These are phyloP conservation scores for Natator depressus DNA, from an alignment of 2,113 vertebrate species.

Conservation along the genomic window DNA sequence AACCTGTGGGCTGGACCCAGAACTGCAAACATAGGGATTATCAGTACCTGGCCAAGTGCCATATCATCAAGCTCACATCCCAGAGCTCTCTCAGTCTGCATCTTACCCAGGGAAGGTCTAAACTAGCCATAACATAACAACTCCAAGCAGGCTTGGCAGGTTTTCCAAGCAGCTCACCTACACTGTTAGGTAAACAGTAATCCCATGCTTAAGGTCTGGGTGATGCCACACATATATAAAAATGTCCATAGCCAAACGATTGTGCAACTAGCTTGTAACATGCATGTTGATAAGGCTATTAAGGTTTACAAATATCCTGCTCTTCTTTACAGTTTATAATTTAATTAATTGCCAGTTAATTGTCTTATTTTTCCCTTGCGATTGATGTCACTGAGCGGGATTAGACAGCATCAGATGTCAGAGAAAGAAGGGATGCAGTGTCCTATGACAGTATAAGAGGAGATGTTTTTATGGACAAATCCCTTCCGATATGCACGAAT, in stretches of 20 bases:
- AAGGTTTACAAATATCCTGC: slow-evolving; percentile 58
- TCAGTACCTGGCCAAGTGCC: rapidly evolving
- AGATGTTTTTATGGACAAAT: slow-evolving; percentile 73
- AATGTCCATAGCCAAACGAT: slow-evolving; percentile 15
- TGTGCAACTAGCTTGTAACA: slow-evolving; percentile 44
- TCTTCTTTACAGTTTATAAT: slow-evolving; percentile 66
- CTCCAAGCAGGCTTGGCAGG: neutral
- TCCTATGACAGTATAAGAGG: slow-evolving; percentile 44
- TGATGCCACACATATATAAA: neutral
- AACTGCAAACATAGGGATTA: neutral
- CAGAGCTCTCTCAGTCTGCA: neutral
- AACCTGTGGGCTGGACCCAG: neutral
- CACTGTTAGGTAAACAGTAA: neutral
- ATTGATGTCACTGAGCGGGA: slow-evolving; percentile 72
- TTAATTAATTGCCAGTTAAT: slow-evolving; percentile 74
- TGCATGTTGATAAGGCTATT: slow-evolving; percentile 50
- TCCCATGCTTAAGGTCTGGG: neutral
- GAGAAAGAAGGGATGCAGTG: slow-evolving; percentile 47
- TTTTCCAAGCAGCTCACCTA: neutral
- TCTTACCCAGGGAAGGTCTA: neutral
- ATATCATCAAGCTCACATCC: rapidly evolving
- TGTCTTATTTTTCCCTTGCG: slow-evolving; percentile 70
- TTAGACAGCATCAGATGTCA: slow-evolving; percentile 67
- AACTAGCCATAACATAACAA: neutral
- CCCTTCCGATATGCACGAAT: slow-evolving; percentile 75